Evolutionary conservation across 2,113 vertebrate genomes (phyloP).

Genomic region (Antechinus flavipes): DNA sequence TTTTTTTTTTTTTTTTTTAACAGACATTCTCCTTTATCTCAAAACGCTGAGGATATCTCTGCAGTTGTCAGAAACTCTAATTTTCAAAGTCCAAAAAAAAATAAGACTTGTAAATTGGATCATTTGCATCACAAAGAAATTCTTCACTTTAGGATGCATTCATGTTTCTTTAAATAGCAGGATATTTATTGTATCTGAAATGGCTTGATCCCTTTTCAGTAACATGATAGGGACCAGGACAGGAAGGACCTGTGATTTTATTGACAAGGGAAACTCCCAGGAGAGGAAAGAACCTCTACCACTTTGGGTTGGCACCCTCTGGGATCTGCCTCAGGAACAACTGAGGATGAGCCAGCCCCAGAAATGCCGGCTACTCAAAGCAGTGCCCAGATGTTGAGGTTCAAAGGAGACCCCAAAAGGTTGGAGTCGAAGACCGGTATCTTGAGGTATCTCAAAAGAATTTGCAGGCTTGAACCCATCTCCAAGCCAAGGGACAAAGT

Average conservation of each 20-base stretch:
- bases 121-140: constrained; percentile 10
- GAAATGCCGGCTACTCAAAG: background rate
- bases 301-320: background rate
- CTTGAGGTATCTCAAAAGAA: too few species aligned
- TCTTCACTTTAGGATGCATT: background rate
- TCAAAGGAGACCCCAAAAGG: too few species aligned
- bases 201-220: background rate
- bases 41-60: constrained; percentile 13
- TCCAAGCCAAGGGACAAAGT: too few species aligned
- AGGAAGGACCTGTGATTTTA: background rate
- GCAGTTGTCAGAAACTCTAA: constrained; percentile 41
- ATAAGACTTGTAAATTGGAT: constrained; percentile 13
- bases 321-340: background rate
- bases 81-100: constrained; percentile 27
- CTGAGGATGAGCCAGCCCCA: background rate
- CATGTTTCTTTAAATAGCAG: background rate
- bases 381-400: background rate
- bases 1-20: background rate
- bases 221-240: background rate
- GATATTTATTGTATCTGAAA: background rate
- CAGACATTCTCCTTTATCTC: constrained; percentile 21
- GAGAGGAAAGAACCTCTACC: background rate
- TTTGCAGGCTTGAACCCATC: too few species aligned
- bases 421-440: too few species aligned
- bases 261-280: background rate